Evolutionary conservation across 2,888 invertebrate genomes (phyloP).

Genomic region (Pyrgus malvae): DNA sequence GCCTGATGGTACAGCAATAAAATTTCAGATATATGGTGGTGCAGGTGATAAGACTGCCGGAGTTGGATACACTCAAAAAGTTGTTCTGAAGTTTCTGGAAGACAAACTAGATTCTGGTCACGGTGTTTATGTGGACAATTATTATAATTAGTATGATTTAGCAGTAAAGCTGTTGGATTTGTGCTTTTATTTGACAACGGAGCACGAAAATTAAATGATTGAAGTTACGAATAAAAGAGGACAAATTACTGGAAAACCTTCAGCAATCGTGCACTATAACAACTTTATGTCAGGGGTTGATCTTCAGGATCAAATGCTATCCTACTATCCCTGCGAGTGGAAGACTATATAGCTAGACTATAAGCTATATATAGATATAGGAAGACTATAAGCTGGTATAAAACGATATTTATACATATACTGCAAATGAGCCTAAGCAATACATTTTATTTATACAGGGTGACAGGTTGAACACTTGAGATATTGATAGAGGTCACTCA

Average conservation of each 20-base stretch:
- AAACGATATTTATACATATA: conserved; percentile 36
- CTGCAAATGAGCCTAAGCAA: no score
- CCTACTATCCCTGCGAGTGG: conserved; percentile 36
- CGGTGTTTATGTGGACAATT: conserved; percentile 46
- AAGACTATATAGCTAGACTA: no score
- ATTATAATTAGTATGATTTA: conserved; percentile 43
- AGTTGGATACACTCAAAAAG: conserved; percentile 37
- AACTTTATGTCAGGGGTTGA: conserved; percentile 36
- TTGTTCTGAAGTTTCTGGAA: conserved; percentile 44
- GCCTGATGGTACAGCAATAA: conserved; percentile 42
- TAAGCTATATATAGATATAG: no score
- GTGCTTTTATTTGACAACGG: conserved; percentile 28
- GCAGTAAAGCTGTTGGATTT: conserved; percentile 42
- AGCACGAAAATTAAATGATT: conserved; percentile 30
- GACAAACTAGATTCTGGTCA: conserved; percentile 42
- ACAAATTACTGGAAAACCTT: conserved; percentile 23
- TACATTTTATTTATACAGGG: no score
- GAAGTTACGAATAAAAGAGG: conserved; percentile 30
- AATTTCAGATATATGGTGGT: conserved; percentile 38
- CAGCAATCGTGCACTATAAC: conserved; percentile 32
- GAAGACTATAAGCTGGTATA: conserved; percentile 33
- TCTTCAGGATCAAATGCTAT: conserved; percentile 36
- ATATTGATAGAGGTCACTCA: no score
- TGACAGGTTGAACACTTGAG: no score
- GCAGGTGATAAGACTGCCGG: conserved; percentile 36